Evolutionary conservation across 2,113 vertebrate species (phyloP).

Genomic region (Leptodactylus fuscus): DNA sequence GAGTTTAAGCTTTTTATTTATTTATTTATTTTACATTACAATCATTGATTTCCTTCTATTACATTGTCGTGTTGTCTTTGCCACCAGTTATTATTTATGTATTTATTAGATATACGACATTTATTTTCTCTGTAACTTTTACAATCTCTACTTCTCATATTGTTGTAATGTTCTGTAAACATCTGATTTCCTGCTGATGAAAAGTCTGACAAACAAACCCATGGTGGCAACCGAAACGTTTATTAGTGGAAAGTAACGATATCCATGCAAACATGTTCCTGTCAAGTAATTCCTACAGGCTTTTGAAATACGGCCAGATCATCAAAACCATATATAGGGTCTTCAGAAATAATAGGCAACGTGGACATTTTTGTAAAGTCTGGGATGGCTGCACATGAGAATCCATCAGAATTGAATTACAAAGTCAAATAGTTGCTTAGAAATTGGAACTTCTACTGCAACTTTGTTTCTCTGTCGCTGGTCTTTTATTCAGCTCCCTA

Average conservation of each 20-base stretch:
- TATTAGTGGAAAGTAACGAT: conserved; percentile 21
- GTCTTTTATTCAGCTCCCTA: no score
- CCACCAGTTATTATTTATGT: not conserved
- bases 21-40: no score
- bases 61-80: not conserved
- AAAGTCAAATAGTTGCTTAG: no score
- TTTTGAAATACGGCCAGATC: not conserved
- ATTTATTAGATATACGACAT: not conserved
- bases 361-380: not conserved
- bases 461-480: no score
- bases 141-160: not conserved
- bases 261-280: not conserved
- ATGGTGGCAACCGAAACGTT: conserved; percentile 3
- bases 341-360: not conserved
- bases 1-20: no score
- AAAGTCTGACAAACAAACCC: conserved; percentile 24
- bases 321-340: not conserved
- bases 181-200: conserved; percentile 19
- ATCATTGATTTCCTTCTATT: not conserved
- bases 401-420: no score
- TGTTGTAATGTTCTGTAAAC: conserved; percentile 15
- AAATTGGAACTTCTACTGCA: no score
- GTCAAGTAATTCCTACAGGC: not conserved
- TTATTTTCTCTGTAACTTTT: not conserved
- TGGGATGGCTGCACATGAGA: not conserved